These are phyloP conservation scores for Mamestra brassicae DNA, from an alignment of 2,888 invertebrate genomes.

Conservation along the genomic window DNA sequence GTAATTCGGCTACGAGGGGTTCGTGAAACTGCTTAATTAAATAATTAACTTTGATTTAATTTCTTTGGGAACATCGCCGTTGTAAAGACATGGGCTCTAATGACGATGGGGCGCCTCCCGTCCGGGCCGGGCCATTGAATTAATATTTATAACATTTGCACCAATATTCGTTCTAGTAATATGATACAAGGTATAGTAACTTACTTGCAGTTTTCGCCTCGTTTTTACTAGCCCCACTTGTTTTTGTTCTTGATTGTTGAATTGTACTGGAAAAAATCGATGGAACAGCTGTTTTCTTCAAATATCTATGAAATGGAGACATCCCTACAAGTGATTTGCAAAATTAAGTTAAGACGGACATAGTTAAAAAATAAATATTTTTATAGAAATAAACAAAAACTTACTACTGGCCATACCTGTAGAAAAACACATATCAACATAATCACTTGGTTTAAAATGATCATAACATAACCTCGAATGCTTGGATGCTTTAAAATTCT, in stretches of 20 bases:
- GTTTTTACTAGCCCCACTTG: background rate
- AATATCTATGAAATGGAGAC: constrained; percentile 52
- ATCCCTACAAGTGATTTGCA: constrained; percentile 21
- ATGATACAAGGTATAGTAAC: constrained; percentile 7
- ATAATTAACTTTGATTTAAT: background rate
- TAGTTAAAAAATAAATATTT: background rate
- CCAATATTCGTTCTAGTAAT: background rate
- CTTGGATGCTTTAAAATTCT: constrained; percentile 50
- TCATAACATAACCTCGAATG: constrained; percentile 59
- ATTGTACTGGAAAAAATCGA: constrained; percentile 42
- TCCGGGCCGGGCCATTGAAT: background rate
- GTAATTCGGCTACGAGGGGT: background rate
- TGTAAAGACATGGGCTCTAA: background rate
- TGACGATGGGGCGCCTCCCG: background rate
- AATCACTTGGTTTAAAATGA: constrained; percentile 53
- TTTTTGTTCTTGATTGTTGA: background rate
- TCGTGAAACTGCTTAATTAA: background rate
- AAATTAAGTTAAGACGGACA: background rate
- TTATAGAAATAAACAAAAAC: background rate
- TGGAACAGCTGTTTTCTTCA: constrained; percentile 56
- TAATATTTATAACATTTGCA: background rate
- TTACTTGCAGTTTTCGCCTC: constrained; percentile 26
- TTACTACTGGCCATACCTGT: constrained; percentile 40
- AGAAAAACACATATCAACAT: constrained; percentile 31
- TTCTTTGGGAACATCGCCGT: background rate